Evolutionary conservation across 2,888 invertebrate species (phyloP), one percentile per base, ranked within the genome.

Genomic region (Latrodectus elegans): DNA sequence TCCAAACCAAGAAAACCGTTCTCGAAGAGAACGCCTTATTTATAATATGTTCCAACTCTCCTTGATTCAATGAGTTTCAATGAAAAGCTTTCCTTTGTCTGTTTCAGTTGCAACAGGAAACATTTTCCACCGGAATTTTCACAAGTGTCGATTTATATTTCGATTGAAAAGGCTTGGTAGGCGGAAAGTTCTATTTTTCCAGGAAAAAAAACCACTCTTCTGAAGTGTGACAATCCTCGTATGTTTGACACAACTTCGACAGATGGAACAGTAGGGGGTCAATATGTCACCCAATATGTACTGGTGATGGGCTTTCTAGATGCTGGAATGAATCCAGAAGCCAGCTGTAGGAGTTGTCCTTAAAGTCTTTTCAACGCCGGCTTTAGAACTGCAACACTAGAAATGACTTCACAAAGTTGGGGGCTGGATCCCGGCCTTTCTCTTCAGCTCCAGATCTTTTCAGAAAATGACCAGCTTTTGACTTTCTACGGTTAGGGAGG

Each of bases 371-470:
- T 17, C 12, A 15, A 17, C 38, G 71, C n/a, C 38, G n/a, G 51
- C 71, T 76, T 64, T 71, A 76, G 71, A 83, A 83, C 9, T 74
- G 84, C 72, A 84, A 84, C 78, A 73, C 72, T 72, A 84, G 84
- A 84, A 84, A 84, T 84, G 84, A 84, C 84, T 84, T 60, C 76
- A 83, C 70, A 76, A 83, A 83, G 75, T 76, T 60, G 83, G 75
- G 64, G 76, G 83, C 70, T 76, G 71, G 76, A 71, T 75, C 75
- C 22, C 26, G 22, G 81, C 68, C 17, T 74, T 75, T 74, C 14
- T 68, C 55, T 15, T 74, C 67, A 49, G 14, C 60, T 6, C 8
- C 60, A 22, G 15, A n/a, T 17, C 55, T 73, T 77, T n/a, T 53
- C 49, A 65, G 17, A 65, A n/a, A 51, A 53, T n/a, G 11, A n/a